Evolutionary conservation across 2,888 invertebrate species (phyloP).

Genomic region (Acholoe squamosa): DNA sequence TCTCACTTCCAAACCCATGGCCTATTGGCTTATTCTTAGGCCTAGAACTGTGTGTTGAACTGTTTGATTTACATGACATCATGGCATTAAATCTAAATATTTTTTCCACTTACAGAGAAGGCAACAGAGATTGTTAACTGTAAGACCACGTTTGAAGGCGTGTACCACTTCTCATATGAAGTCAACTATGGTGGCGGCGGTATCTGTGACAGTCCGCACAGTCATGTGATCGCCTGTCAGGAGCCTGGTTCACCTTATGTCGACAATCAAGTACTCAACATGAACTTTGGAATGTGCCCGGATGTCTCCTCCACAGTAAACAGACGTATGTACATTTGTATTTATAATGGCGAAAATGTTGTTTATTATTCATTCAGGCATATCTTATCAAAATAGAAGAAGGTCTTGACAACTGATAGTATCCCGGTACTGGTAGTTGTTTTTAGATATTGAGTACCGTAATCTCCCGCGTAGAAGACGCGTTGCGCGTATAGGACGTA

Average conservation of each 20-base stretch:
- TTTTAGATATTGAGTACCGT: no score
- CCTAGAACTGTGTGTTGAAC: not conserved
- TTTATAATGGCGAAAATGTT: no score
- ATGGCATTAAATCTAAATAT: not conserved
- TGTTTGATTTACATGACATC: not conserved
- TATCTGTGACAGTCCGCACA: slow-evolving; percentile 91
- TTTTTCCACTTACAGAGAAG: slow-evolving; percentile 71
- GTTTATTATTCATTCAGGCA: no score
- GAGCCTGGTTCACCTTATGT: slow-evolving; percentile 98
- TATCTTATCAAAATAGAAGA: no score
- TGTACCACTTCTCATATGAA: slow-evolving; percentile 82
- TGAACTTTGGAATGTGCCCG: slow-evolving; percentile 93
- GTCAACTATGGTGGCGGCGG: slow-evolving; percentile 80
- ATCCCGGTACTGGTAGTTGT: no score
- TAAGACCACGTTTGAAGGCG: slow-evolving; percentile 82
- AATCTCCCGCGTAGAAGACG: no score
- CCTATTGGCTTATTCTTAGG: not conserved
- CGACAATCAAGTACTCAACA: slow-evolving; percentile 97
- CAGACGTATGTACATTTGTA: slow-evolving; percentile 65
- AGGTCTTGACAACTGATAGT: no score
- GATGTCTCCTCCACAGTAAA: slow-evolving; percentile 77
- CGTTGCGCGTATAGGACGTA: no score
- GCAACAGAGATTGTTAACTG: slow-evolving; percentile 79
- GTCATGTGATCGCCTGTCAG: slow-evolving; percentile 96
- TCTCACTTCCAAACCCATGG: not conserved